Evolutionary conservation across 2,113 vertebrate species (phyloP).

Genomic region (Cariama cristata): DNA sequence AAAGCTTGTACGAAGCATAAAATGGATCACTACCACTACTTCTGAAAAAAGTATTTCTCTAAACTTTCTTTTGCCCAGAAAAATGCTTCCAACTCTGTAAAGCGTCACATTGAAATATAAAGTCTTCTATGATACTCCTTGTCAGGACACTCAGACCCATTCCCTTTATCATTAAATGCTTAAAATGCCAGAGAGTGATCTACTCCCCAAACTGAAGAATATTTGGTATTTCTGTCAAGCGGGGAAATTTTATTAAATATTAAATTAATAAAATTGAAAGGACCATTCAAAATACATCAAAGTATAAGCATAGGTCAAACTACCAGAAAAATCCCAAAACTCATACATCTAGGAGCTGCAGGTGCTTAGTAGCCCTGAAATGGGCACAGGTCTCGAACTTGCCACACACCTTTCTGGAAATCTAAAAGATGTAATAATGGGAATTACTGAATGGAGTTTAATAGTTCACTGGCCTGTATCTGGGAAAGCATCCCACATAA

Average conservation of each 20-base stretch:
- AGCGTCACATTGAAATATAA: not conserved
- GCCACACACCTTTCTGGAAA: not conserved
- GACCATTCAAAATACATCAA: not conserved
- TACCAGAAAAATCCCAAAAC: not conserved
- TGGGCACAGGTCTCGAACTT: not conserved
- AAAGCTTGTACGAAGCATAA: not conserved
- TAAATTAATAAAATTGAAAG: not conserved
- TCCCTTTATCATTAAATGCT: not conserved
- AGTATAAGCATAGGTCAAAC: not conserved
- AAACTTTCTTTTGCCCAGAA: not conserved
- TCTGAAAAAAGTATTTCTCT: not conserved
- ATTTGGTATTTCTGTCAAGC: not conserved
- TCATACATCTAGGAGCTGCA: not conserved
- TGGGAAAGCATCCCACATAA: not conserved
- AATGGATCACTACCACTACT: not conserved
- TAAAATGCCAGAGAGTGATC: not conserved
- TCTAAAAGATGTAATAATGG: not conserved
- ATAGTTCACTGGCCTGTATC: not conserved
- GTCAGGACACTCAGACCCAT: not conserved
- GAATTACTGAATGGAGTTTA: not conserved
- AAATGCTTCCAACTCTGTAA: not conserved
- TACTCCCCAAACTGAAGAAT: not conserved
- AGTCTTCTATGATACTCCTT: not conserved
- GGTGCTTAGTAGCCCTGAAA: not conserved
- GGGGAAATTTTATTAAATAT: not conserved